phyloP scores from a whole-genome alignment of 1,140 invertebrate genomes.

The Sitodiplosis mosellana region DNA sequence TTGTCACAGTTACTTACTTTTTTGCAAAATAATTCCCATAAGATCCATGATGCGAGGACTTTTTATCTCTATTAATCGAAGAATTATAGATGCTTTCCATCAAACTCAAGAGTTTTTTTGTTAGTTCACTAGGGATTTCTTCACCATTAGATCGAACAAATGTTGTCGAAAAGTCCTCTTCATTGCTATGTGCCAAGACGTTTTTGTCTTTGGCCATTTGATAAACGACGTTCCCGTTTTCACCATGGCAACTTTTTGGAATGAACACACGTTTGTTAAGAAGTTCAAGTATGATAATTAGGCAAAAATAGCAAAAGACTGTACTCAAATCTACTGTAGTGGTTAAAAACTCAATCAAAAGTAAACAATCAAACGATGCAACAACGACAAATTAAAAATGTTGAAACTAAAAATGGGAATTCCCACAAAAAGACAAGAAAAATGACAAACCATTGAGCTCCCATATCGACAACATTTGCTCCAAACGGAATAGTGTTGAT shows the following conservation, averaged over 20 bases:
- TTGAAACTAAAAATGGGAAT: too few relatives aligned
- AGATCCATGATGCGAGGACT: conserved; percentile 15
- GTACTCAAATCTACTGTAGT: too few relatives aligned
- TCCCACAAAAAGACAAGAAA: too few relatives aligned
- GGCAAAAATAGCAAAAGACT: too few relatives aligned
- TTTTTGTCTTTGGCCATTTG: conserved; percentile 36
- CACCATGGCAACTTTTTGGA: conserved; percentile 68
- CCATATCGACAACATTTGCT: conserved; percentile 49
- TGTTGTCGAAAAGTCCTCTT: conserved; percentile 13
- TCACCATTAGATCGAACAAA: conserved; percentile 24
- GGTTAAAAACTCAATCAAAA: too few relatives aligned
- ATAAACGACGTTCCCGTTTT: conserved; percentile 48
- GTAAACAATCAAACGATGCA: too few relatives aligned
- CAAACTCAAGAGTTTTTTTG: conserved; percentile 10
- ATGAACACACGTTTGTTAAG: too few relatives aligned
- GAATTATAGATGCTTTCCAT: too few relatives aligned
- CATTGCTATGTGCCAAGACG: conserved; percentile 24
- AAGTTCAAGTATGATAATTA: too few relatives aligned
- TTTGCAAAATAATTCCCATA: conserved; percentile 23
- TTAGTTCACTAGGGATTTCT: conserved; percentile 14
- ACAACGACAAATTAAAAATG: too few relatives aligned
- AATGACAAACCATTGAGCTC: conserved; percentile 52
- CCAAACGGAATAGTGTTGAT: conserved; percentile 38
- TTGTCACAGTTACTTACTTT: conserved; percentile 16
- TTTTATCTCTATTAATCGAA: too few relatives aligned